Evolutionary conservation across 2,113 vertebrate species (phyloP), one percentile per base, ranked within the genome.

Genomic region (Dicentrarchus labrax): DNA sequence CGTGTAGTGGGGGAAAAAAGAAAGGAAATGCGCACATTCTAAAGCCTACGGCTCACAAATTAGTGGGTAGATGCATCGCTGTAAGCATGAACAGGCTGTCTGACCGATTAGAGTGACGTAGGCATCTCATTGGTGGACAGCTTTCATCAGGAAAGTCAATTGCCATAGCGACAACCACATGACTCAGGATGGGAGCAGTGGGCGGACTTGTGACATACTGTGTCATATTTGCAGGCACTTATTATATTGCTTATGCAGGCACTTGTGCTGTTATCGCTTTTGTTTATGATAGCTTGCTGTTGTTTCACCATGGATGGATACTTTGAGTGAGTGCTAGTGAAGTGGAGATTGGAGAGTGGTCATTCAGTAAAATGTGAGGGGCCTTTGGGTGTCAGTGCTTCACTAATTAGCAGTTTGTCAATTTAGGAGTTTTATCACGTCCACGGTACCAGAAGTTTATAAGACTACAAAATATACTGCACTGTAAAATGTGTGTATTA

Each of bases 101-200:
- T 86, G 86, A 83, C 85, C 61, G 90, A 93, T 85, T 80, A 72
- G 67, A 86, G 80, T 72, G 85, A 87, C 65, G 57, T 59, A 43
- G 65, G 85, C 45, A 77, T 86, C 74, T 85, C 84, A 81, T 83
- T 88, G 90, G 84, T 53, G 76, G 84, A 87, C 85, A 84, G 74
- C 84, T 84, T 89, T 92, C 83, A 89, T 84, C 80, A 78, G 76
- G 81, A 81, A 89, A 87, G 60, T 88, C 16, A 69, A 93, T 90
- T 87, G 79, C 91, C 92, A 90, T 92, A 86, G 88, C 38, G 82
- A 93, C 81, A 68, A 77, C 51, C 83, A 21, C 43, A 59, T 91
- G 87, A 94, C 76, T 92, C 89, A 60, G 80, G 73, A 84, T 67
- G 60, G 77, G 67, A 80, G 53, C 57, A 71, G 88, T 90, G 79